Base-by-base conservation (phyloP, 2,113 vertebrate species). In the Melanerpes aurifrons region DNA sequence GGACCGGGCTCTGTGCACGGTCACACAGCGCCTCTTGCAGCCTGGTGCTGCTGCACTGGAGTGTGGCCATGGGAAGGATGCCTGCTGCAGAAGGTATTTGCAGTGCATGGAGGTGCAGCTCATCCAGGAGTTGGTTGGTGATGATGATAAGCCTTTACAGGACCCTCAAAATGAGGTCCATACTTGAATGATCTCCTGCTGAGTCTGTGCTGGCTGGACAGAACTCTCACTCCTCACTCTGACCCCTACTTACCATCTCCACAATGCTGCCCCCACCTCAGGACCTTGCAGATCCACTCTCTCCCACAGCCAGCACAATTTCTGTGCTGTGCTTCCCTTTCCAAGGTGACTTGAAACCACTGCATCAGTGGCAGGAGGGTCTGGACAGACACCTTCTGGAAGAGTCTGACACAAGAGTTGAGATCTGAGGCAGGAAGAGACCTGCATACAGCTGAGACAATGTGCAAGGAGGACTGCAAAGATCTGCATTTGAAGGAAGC, bases 221-320 rank as follows among this genome's bases (percentile, higher is more conserved):
- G 58, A 75, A 35, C 37, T 79, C 75, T 81, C 16, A 40, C 10
- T 40, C 18, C 11, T 70, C 40, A 15, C 7, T 14, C 45, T 77
- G 20, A 43, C 59, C 18, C 8, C 3, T 21, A 8, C 28, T 3
- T 59, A 2, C 58, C 0, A 0, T 32, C 56, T 80, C 28, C n/a
- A 19, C 20, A 29, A 6, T 18, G 70, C 64, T 74, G 62, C 20
- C 20, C 22, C 9, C 31, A 14, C 19, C 31, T 58, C 50, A 32
- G 56, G 28, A 37, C 32, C 15, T 66, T 72, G 22, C 25, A 54
- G 17, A 48, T 48, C 28, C 3, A 1, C 62, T 82, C 25, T 57
- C 14, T 85, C 20, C 21, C 29, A 4, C 32, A 63, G 35, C 22
- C 35, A 29, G 31, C 18, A 5, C 40, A 50, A 6, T 35, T 64